Conservation (phyloP, 2,797 vertebrate species). For the Microhierax caerulescens region DNA sequence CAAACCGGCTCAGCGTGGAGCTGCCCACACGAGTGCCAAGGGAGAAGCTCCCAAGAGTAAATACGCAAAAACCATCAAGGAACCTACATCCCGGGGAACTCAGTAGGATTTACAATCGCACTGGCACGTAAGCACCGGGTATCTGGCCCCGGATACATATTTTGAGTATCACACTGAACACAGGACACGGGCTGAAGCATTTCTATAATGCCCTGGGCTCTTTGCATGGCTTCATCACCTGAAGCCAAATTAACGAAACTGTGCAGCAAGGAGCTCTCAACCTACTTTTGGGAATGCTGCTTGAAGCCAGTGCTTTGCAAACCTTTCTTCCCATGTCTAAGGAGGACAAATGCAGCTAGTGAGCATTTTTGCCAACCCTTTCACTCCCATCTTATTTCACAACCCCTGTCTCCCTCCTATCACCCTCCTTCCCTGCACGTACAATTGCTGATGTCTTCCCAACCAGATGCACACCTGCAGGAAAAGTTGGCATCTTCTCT, state of each 20-base stretch:
- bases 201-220: background rate
- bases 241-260: background rate
- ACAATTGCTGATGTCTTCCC: conserved; percentile 53
- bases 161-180: background rate
- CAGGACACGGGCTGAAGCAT: background rate
- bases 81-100: background rate
- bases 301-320: background rate
- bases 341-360: background rate
- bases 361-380: conserved; percentile 57
- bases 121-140: background rate
- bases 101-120: background rate
- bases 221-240: background rate
- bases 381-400: conserved; percentile 69
- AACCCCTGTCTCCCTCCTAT: conserved; percentile 48
- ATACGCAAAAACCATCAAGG: background rate
- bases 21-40: background rate
- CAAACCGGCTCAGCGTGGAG: background rate
- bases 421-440: conserved; percentile 67
- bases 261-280: background rate
- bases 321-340: background rate
- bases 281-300: background rate
- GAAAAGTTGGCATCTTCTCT: conserved; percentile 68
- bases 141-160: background rate
- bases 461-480: conserved; percentile 78
- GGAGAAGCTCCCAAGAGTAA: background rate